A percentile compares a stretch with the other conserved stretches of the same genome.
Conservation (phyloP, 2,888 invertebrate genomes). For the Clanis bilineata region DNA sequence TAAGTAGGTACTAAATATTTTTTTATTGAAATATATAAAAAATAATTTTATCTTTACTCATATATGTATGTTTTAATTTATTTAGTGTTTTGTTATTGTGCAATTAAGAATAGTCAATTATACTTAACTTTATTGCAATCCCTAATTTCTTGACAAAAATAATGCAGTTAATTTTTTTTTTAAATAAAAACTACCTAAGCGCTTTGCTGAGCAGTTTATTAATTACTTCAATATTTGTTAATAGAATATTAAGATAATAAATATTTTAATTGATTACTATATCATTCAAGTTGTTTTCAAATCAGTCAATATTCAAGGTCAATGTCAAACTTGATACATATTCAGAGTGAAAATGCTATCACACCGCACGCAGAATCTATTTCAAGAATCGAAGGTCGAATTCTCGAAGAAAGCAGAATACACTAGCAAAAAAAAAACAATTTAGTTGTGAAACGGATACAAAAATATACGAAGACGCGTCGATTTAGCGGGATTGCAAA, state of each 20-base stretch:
- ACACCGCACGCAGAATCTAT: slow-evolving; percentile 21
- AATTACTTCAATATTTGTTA: too few species aligned
- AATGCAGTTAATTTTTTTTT: too few species aligned
- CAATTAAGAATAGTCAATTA: too few species aligned
- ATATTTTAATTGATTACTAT: background rate
- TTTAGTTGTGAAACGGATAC: slow-evolving; percentile 73
- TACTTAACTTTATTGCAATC: too few species aligned
- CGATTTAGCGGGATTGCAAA: slow-evolving; percentile 79
- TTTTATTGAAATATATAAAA: too few species aligned
- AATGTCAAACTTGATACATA: slow-evolving; percentile 56
- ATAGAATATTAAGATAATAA: background rate
- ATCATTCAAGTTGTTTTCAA: slow-evolving; percentile 22
- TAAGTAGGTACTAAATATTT: too few species aligned
- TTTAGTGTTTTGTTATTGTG: too few species aligned
- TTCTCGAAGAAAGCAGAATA: slow-evolving; percentile 35
- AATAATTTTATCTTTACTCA: too few species aligned
- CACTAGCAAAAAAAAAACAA: slow-evolving; percentile 45
- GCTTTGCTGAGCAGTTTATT: too few species aligned
- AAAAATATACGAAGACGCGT: slow-evolving; percentile 74
- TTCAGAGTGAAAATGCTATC: slow-evolving; percentile 3
- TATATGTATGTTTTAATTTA: too few species aligned
- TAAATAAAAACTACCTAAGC: too few species aligned
- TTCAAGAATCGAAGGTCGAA: slow-evolving; percentile 40
- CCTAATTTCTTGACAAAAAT: too few species aligned
- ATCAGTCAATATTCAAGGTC: slow-evolving; percentile 65